Base-by-base conservation (phyloP, 64 coral and sea anemone genomes). In the Stylophora pistillata region DNA sequence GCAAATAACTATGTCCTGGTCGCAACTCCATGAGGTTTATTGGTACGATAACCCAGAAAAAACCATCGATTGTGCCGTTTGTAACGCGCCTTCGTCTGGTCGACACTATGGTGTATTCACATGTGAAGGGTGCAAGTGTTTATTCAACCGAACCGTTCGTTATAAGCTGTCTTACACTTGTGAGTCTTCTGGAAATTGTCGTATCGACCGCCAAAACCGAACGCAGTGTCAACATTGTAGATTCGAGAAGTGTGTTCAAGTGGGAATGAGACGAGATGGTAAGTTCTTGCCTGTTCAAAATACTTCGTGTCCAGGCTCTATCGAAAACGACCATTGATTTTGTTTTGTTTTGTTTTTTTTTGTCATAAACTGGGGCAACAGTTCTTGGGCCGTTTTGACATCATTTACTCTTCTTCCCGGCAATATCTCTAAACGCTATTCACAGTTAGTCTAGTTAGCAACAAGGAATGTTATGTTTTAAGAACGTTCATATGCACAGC, bases 31-130 rank as follows among this genome's bases (percentile, higher is more conserved):
- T 20, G 85, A 91, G 72, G 77, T 95, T 9, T 95, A 95, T 60
- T 80, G 86, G 56, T 87, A 86, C n/a, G 78, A 87, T 47, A 81
- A 95, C 56, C 93, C 89, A 53, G 76, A 91, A 33, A 76, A 91
- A 15, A 90, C 85, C 55, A 83, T 95, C 18, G 76, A 88, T 20
- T 95, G 93, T 69, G 84, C 89, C 2, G 93, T 95, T 4, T 95
- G 93, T 17, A 70, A 63, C 10, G 89, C 89, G 33, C 86, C 85
- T 7, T 90, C 89, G 20, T 91, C 89, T 0, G 93, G 93, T 0
- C 26, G 77, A 21, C 93, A 95, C 55, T 95, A 91, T 58, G 93
- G 93, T 4, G 93, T 95, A 13, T 95, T 95, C 26, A 95, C 93
- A 1, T 95, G 93, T 18, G 89, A 91, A 55, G 85, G 93, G 6